Base-by-base conservation (phyloP, 2,888 invertebrate genomes). In the Ochropleura leucogaster region DNA sequence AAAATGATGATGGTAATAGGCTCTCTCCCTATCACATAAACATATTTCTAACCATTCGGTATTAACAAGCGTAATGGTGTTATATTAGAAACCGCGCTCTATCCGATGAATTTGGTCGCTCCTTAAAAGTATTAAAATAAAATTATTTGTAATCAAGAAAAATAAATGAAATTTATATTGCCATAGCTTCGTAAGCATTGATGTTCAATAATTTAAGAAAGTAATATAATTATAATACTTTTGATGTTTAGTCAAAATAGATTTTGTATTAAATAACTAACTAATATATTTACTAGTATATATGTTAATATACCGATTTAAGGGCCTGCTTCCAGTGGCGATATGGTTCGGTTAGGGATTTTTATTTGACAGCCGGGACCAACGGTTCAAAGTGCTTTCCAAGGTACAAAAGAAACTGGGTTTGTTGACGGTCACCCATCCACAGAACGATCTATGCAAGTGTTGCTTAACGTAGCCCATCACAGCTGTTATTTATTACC, bases 151-250 rank as follows among this genome's bases (percentile, higher is more conserved):
- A 79, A 70, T 69, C 57, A 79, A 82, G 63, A 53, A 10, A 49
- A 46, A 65, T 71, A 78, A 68, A 63, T n/a, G 5, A 3, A 70
- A 46, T 42, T 30, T 30, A 53, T 62, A 72, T 30, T 65, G 82
- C 83, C 83, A 82, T 82, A 79, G 79, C 83, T 74, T 69, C 20
- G 44, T 59, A 65, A 77, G 70, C 68, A 49, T 75, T 12, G 49
- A 57, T 77, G 68, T 81, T 82, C 69, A 81, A 30, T 82, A 74
- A 59, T 55, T 65, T 74, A 82, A 72, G 66, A 16, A 73, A 57
- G 14, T 51, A 16, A 14, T 20, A 47, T 65, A 10, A 46, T 49
- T 44, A 47, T 7, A 68, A 66, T 20, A 62, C 14, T 75, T 72
- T 76, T 78, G 59, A 80, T 60, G 68, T 63, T 47, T 68, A 68